Evolutionary conservation across 2,888 invertebrate genomes (phyloP).

Genomic region (Hydroisotoma schaefferi): DNA sequence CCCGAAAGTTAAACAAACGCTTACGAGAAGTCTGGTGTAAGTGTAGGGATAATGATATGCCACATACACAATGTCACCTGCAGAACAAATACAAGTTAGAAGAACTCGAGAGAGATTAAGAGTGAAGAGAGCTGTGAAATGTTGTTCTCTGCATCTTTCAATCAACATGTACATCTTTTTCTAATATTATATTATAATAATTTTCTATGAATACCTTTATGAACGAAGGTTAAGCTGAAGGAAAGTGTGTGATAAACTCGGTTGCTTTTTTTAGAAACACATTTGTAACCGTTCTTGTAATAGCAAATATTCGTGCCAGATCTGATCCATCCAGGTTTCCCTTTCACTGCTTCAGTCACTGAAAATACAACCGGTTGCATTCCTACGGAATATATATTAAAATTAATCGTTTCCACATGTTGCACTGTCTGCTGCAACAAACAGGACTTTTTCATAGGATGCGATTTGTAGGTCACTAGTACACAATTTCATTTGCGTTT

Average conservation of each 20-base stretch:
- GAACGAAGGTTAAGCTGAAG: slow-evolving; percentile 72
- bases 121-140: too few species aligned
- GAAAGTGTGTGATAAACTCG: slow-evolving; percentile 69
- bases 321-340: slow-evolving; percentile 54
- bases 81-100: neutral
- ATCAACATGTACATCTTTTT: too few species aligned
- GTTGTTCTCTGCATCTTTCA: too few species aligned
- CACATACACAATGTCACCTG: slow-evolving; percentile 73
- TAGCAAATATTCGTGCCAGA: slow-evolving; percentile 75
- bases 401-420: too few species aligned
- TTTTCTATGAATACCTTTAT: slow-evolving; percentile 53
- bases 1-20: slow-evolving; percentile 39
- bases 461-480: too few species aligned
- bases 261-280: slow-evolving; percentile 58
- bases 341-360: slow-evolving; percentile 63
- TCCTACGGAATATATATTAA: slow-evolving; percentile 53
- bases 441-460: too few species aligned
- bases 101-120: neutral
- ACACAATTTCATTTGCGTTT: too few species aligned
- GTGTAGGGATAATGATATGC: slow-evolving; percentile 87
- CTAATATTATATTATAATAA: too few species aligned
- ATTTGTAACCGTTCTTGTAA: slow-evolving; percentile 68
- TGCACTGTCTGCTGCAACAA: too few species aligned
- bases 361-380: slow-evolving; percentile 86
- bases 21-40: slow-evolving; percentile 70